These are phyloP conservation scores for Poeciliopsis retropinna DNA, from an alignment of 2,113 vertebrate genomes.

Conservation along the genomic window DNA sequence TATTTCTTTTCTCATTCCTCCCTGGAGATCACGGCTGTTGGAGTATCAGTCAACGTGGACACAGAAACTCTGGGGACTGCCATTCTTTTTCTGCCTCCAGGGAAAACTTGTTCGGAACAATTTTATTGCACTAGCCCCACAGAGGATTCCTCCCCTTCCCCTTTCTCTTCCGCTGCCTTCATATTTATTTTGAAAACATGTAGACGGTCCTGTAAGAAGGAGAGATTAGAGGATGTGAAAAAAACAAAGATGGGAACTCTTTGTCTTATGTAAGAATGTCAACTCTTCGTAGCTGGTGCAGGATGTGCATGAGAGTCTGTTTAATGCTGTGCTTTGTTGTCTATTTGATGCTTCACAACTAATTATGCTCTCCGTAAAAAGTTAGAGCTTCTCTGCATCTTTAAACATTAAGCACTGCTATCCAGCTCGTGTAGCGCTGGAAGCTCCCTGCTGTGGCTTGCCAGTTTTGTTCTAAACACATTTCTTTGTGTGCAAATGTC, in stretches of 20 bases:
- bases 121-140: conserved; percentile 45
- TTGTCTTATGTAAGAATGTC: conserved; percentile 61
- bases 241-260: conserved; percentile 41
- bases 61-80: conserved; percentile 65
- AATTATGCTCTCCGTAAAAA: conserved; percentile 61
- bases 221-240: conserved; percentile 57
- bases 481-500: conserved; percentile 75
- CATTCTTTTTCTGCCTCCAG: conserved; percentile 43
- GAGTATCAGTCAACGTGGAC: conserved; percentile 69
- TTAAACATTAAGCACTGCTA: conserved; percentile 61
- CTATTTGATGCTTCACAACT: conserved; percentile 54
- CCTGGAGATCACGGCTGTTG: conserved; percentile 48
- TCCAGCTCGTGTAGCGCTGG: conserved; percentile 27
- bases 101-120: conserved; percentile 57
- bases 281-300: conserved; percentile 50
- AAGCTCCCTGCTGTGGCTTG: conserved; percentile 43
- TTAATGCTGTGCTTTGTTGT: conserved; percentile 58
- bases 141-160: conserved; percentile 35
- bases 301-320: conserved; percentile 52
- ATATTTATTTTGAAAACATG: conserved; percentile 66
- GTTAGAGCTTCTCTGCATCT: conserved; percentile 49
- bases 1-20: conserved; percentile 30
- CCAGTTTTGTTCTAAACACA: conserved; percentile 71
- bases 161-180: conserved; percentile 27
- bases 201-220: conserved; percentile 49